phyloP scores from a whole-genome alignment of 92 coral and sea anemone genomes.

The Phymanthus crucifer region DNA sequence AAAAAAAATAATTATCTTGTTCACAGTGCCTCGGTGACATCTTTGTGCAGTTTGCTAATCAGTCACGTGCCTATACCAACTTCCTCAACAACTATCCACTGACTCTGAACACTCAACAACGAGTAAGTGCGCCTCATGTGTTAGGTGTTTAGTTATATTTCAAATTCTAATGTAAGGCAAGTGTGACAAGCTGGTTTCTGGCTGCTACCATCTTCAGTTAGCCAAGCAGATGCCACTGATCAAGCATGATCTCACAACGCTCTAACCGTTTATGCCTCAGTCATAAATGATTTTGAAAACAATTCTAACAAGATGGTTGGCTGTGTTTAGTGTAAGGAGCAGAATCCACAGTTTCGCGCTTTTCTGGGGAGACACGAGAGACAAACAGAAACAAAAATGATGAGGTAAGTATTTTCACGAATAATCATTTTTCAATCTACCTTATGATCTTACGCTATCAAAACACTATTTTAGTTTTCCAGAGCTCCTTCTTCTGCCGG shows the following conservation, averaged over 20 bases:
- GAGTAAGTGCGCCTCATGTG: slow-evolving; percentile 61
- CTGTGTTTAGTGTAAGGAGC: slow-evolving; percentile 78
- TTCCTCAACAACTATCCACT: slow-evolving; percentile 89
- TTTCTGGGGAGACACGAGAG: slow-evolving; percentile 77
- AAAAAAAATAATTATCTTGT: background rate
- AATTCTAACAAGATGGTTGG: background rate
- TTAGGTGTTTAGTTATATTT: too few species aligned
- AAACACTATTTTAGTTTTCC: slow-evolving; percentile 53
- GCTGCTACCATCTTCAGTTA: too few species aligned
- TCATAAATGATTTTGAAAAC: too few species aligned
- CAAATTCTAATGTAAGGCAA: too few species aligned
- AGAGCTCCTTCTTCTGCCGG: slow-evolving; percentile 74
- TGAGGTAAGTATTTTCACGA: slow-evolving; percentile 54
- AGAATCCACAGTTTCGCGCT: slow-evolving; percentile 85
- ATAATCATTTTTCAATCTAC: background rate
- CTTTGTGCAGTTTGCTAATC: slow-evolving; percentile 77
- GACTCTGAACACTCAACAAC: slow-evolving; percentile 72
- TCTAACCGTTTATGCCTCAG: too few species aligned
- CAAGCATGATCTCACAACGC: too few species aligned
- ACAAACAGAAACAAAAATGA: slow-evolving; percentile 76
- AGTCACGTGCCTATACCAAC: slow-evolving; percentile 86
- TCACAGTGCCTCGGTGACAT: slow-evolving; percentile 91
- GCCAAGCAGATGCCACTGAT: too few species aligned
- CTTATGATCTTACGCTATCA: background rate
- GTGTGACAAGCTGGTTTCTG: background rate